Evolutionary conservation across 2,888 invertebrate species (phyloP).

Genomic region (Stratiomys singularior): DNA sequence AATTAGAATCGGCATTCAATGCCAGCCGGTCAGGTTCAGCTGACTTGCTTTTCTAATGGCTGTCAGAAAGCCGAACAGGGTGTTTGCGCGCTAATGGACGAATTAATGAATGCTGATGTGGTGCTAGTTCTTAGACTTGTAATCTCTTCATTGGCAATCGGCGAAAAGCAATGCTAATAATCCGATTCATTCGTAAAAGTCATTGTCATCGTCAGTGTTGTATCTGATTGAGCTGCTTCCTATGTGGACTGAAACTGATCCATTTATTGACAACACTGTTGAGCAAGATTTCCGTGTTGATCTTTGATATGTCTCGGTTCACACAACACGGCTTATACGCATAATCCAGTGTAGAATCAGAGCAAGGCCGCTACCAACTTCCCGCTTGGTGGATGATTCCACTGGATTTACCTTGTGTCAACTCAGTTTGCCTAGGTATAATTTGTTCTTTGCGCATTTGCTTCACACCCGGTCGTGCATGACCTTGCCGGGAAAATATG

Average conservation of each 20-base stretch:
- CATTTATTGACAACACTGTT: neutral
- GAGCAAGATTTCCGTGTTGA: constrained; percentile 35
- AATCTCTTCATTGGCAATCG: neutral
- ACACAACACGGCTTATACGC: neutral
- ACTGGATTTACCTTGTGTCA: constrained; percentile 24
- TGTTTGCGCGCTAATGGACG: constrained; percentile 5
- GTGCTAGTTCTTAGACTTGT: neutral
- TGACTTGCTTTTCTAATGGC: neutral
- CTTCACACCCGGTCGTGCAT: neutral
- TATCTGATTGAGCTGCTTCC: constrained; percentile 20
- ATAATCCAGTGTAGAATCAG: constrained; percentile 12
- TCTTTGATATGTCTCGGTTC: neutral
- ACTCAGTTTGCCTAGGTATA: neutral
- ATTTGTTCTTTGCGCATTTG: constrained; percentile 1
- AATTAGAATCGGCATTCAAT: constrained; percentile 30
- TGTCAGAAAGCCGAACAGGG: constrained; percentile 9
- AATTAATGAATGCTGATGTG: too few relatives aligned
- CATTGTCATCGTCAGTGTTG: constrained; percentile 13
- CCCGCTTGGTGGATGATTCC: constrained; percentile 17
- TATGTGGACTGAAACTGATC: constrained; percentile 1
- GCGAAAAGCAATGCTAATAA: neutral
- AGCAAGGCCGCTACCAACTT: constrained; percentile 33
- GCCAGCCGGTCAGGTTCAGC: constrained; percentile 15
- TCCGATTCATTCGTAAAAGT: constrained; percentile 23
- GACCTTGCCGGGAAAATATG: constrained; percentile 13